Evolutionary conservation across 1,140 invertebrate species (phyloP).

Genomic region (Artemia franciscana): DNA sequence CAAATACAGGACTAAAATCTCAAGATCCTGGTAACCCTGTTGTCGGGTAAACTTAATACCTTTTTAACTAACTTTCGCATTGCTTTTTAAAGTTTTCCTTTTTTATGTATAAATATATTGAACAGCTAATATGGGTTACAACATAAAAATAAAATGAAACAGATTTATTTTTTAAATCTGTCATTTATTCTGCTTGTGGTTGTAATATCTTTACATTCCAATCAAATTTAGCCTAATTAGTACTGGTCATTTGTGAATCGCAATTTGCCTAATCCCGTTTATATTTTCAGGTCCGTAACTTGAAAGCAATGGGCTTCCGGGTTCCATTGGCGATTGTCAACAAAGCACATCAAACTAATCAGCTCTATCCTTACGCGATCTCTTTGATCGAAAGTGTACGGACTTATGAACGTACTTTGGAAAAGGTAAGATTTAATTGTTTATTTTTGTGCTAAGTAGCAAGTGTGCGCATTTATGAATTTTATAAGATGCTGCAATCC

Average conservation of each 20-base stretch:
- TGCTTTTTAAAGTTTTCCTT: no score
- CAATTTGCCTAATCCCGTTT: constrained; percentile 6
- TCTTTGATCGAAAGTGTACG: constrained; percentile 92
- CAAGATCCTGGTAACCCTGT: no score
- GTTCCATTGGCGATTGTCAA: constrained; percentile 94
- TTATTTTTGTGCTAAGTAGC: not conserved
- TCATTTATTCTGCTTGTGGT: not conserved
- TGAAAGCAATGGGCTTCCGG: constrained; percentile 86
- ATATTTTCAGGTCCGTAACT: constrained; percentile 53
- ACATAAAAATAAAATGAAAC: no score
- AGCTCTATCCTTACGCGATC: constrained; percentile 95
- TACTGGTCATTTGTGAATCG: not conserved
- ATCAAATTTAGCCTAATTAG: not conserved
- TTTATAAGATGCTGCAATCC: constrained; percentile 4
- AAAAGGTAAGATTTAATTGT: constrained; percentile 47
- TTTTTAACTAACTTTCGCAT: no score
- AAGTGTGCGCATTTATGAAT: constrained; percentile 1
- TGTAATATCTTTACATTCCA: not conserved
- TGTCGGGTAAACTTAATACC: no score
- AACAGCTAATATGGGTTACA: no score
- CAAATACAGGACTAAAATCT: no score
- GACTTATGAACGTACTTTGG: constrained; percentile 83
- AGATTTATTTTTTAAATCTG: no score
- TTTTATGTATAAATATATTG: no score
- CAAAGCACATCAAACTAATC: constrained; percentile 94